Evolutionary conservation across 2,888 invertebrate species (phyloP).

Genomic region (Lycia hirtaria): DNA sequence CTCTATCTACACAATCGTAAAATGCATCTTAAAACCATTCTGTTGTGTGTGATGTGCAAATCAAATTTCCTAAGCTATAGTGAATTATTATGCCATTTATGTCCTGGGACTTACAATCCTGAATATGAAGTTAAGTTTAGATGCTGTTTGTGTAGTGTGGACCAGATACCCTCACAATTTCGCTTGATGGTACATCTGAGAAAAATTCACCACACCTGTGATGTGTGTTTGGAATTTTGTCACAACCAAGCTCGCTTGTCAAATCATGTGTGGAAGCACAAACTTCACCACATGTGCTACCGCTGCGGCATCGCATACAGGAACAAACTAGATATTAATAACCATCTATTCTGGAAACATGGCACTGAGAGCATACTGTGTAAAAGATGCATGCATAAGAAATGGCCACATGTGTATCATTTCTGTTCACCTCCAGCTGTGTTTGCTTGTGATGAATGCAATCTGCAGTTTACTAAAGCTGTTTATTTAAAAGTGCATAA

Average conservation of each 20-base stretch:
- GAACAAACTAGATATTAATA: constrained; percentile 94
- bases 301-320: constrained; percentile 95
- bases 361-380: constrained; percentile 95
- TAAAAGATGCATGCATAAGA: constrained; percentile 94
- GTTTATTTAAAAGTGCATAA: constrained; percentile 94
- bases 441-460: constrained; percentile 93
- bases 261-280: constrained; percentile 96
- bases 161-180: constrained; percentile 93
- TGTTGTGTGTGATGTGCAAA: constrained; percentile 95
- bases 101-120: constrained; percentile 90
- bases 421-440: constrained; percentile 93
- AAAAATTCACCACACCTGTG: constrained; percentile 93
- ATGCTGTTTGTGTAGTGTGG: constrained; percentile 92
- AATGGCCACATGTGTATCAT: constrained; percentile 96
- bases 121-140: constrained; percentile 90
- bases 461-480: constrained; percentile 89
- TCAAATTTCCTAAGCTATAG: constrained; percentile 94
- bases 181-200: constrained; percentile 94
- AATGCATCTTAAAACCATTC: constrained; percentile 93
- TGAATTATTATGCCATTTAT: constrained; percentile 94
- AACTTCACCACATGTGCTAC: constrained; percentile 94
- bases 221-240: constrained; percentile 93
- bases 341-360: constrained; percentile 97
- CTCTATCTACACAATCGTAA: constrained; percentile 94
- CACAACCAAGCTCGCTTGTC: constrained; percentile 92